phyloP scores from a whole-genome alignment of 1,140 invertebrate species.

The Atta texana region DNA sequence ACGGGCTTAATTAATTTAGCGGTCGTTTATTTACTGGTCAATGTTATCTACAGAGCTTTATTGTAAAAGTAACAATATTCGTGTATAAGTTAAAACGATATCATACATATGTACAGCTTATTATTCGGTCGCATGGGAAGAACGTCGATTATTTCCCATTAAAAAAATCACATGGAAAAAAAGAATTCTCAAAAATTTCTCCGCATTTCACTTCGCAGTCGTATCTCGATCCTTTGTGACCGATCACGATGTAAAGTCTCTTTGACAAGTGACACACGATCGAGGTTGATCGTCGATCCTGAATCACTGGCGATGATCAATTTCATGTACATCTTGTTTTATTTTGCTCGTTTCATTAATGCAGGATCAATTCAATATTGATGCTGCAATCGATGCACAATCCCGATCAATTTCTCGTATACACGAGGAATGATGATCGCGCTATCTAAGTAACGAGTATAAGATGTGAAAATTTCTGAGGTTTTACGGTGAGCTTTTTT shows the following conservation, averaged over 20 bases:
- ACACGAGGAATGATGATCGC: constrained; percentile 41
- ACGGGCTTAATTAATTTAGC: constrained; percentile 74
- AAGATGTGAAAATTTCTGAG: background rate
- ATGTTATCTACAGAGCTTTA: constrained; percentile 83
- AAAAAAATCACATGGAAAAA: constrained; percentile 6
- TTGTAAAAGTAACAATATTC: constrained; percentile 84
- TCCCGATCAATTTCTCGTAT: constrained; percentile 40
- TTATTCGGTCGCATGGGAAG: constrained; percentile 34
- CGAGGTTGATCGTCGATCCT: constrained; percentile 64
- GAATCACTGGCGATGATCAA: constrained; percentile 55
- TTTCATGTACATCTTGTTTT: constrained; percentile 11
- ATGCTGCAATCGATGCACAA: constrained; percentile 16
- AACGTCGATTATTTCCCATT: background rate
- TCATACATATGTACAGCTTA: constrained; percentile 83
- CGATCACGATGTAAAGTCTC: constrained; percentile 8
- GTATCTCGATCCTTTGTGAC: constrained; percentile 14
- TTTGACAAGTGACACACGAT: constrained; percentile 60
- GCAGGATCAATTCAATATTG: constrained; percentile 52
- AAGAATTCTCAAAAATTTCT: constrained; percentile 13
- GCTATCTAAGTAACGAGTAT: constrained; percentile 32
- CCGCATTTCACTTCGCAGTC: background rate
- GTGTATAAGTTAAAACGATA: constrained; percentile 83
- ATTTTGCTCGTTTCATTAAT: constrained; percentile 7
- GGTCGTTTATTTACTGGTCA: constrained; percentile 79
- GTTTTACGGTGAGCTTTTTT: background rate